Percentiles rank a stretch among this genome's conserved stretches.
These are phyloP conservation scores for Megaceryle alcyon DNA, from an alignment of 2,797 vertebrate genomes.

Conservation along the genomic window DNA sequence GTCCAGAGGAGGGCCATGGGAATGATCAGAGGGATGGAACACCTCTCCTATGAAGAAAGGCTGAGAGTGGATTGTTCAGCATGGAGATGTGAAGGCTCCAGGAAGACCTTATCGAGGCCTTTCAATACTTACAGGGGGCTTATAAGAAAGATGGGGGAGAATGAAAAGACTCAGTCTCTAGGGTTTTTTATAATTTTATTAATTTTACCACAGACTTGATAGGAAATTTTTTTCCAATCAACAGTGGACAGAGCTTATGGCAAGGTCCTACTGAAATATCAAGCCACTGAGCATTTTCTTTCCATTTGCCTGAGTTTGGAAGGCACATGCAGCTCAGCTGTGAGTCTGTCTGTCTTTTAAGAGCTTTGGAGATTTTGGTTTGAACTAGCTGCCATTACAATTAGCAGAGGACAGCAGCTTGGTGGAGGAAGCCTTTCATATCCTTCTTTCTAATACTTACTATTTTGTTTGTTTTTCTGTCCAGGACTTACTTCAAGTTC, in stretches of 20 bases:
- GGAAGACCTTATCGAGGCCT: not conserved
- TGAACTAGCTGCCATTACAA: not conserved
- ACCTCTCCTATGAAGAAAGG: not conserved
- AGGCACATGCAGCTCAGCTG: not conserved
- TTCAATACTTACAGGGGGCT: not conserved
- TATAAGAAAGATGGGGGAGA: not conserved
- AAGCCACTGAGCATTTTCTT: not conserved
- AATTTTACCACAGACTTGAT: not conserved
- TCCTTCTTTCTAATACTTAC: not conserved
- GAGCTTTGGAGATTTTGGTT: not conserved
- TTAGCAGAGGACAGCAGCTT: not conserved
- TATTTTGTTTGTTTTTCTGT: not conserved
- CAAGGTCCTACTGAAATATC: not conserved
- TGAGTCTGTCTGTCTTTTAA: not conserved
- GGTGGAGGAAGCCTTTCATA: not conserved
- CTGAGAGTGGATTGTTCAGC: not conserved
- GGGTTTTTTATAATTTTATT: not conserved
- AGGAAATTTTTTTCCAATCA: not conserved
- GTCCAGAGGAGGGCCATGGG: not conserved
- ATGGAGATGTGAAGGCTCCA: not conserved
- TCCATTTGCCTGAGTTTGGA: not conserved
- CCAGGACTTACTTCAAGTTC: not conserved
- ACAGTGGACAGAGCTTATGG: not conserved
- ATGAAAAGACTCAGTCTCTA: not conserved
- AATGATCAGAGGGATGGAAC: not conserved